Conservation (phyloP, 23 tunicate genomes). For the Trididemnum nubilum region DNA sequence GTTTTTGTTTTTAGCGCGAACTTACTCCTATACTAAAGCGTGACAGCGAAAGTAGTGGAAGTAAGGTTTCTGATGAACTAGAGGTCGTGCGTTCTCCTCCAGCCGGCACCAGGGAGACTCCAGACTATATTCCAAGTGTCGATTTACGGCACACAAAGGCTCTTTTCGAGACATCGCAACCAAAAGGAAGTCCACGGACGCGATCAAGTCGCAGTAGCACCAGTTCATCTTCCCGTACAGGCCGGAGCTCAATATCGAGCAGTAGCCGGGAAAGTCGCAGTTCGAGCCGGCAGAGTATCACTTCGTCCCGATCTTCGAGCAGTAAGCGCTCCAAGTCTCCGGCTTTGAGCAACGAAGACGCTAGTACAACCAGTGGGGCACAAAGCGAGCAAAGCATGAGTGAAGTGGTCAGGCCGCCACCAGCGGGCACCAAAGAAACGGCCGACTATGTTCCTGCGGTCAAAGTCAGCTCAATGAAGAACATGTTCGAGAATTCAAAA, state of each 20-base stretch:
- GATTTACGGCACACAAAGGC: slow-evolving; percentile 75
- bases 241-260: slow-evolving; percentile 42
- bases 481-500: slow-evolving; percentile 46
- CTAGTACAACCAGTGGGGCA: background rate
- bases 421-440: slow-evolving; percentile 94
- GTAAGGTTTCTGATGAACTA: background rate
- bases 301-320: slow-evolving; percentile 28
- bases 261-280: slow-evolving; percentile 19
- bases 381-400: slow-evolving; percentile 33
- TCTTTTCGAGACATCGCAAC: slow-evolving; percentile 43
- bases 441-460: slow-evolving; percentile 60
- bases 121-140: slow-evolving; percentile 68
- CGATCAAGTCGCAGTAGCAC: slow-evolving; percentile 14
- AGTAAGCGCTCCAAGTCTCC: slow-evolving; percentile 41
- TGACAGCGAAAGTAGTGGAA: background rate
- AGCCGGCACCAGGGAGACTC: slow-evolving; percentile 81
- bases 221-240: slow-evolving; percentile 22
- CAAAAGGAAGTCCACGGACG: background rate
- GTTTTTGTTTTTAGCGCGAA: slow-evolving; percentile 1
- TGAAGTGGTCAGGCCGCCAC: slow-evolving; percentile 82
- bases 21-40: slow-evolving; percentile 16
- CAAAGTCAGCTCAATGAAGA: slow-evolving; percentile 61
- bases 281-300: slow-evolving; percentile 43
- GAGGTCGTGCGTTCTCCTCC: slow-evolving; percentile 81
- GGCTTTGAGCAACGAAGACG: background rate